Conservation (phyloP, 2,113 vertebrate species). For the Meriones unguiculatus region DNA sequence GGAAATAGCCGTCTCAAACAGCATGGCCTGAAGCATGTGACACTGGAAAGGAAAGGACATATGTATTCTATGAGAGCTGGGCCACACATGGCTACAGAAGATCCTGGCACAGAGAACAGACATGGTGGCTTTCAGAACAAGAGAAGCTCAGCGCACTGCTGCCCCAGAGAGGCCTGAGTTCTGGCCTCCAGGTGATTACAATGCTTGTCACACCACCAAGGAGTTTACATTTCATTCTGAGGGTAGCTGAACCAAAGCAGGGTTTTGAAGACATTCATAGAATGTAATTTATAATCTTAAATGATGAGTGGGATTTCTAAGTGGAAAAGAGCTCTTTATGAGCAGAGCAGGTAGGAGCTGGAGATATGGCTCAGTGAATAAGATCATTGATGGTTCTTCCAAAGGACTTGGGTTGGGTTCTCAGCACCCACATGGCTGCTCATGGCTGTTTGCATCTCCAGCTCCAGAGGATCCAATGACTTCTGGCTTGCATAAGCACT, state of each 20-base stretch:
- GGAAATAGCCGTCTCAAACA: background rate
- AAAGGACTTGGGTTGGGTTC: background rate
- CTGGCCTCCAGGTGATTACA: background rate
- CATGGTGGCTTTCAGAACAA: background rate
- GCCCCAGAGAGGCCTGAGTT: rapidly evolving
- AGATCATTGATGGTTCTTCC: background rate
- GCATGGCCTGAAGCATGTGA: background rate
- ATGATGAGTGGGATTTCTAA: background rate
- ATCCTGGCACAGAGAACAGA: background rate
- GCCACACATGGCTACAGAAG: rapidly evolving
- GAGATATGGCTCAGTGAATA: background rate
- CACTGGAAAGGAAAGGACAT: background rate
- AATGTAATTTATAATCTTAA: background rate
- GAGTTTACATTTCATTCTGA: background rate
- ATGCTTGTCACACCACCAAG: rapidly evolving
- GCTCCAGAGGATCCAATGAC: background rate
- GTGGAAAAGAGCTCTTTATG: background rate
- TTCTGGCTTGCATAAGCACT: background rate
- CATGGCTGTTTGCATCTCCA: background rate
- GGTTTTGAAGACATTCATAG: background rate
- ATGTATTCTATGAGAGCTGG: background rate
- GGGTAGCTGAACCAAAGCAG: background rate
- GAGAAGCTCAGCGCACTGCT: background rate
- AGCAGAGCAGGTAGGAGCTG: background rate
- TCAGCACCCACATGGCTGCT: background rate